These are phyloP conservation scores for Cossypha heuglini DNA, from an alignment of 2,797 vertebrate genomes.

Conservation along the genomic window DNA sequence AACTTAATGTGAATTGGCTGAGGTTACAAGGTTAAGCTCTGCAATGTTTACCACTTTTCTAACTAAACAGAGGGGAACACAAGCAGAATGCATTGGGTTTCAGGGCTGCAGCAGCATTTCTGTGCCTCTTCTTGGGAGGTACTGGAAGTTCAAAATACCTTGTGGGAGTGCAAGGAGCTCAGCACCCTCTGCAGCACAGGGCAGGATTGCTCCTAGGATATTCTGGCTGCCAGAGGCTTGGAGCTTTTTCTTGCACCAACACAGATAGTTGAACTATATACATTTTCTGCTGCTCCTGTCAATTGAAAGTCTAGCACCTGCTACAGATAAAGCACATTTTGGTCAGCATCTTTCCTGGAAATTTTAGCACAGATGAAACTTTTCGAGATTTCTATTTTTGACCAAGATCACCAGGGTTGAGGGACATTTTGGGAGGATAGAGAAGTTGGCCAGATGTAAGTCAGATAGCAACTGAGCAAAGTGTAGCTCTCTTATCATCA, in stretches of 20 bases:
- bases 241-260: neutral
- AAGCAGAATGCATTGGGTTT: neutral
- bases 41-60: constrained; percentile 45
- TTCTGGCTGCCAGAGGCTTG: neutral
- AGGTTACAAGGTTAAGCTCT: constrained; percentile 58
- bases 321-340: neutral
- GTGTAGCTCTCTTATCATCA: neutral
- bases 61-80: neutral
- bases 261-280: fast-evolving
- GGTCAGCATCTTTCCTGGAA: neutral
- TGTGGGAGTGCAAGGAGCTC: neutral
- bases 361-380: neutral
- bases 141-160: neutral
- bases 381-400: neutral
- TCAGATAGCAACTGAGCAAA: neutral
- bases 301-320: neutral
- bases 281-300: fast-evolving
- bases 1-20: constrained; percentile 32
- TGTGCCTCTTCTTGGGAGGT: neutral
- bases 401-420: neutral
- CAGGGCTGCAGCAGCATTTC: neutral
- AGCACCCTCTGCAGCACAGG: neutral
- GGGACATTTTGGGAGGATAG: neutral
- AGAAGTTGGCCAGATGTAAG: neutral
- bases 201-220: neutral